Evolutionary conservation across 2,888 invertebrate species (phyloP).

Genomic region (Lasioglossum malachurum): DNA sequence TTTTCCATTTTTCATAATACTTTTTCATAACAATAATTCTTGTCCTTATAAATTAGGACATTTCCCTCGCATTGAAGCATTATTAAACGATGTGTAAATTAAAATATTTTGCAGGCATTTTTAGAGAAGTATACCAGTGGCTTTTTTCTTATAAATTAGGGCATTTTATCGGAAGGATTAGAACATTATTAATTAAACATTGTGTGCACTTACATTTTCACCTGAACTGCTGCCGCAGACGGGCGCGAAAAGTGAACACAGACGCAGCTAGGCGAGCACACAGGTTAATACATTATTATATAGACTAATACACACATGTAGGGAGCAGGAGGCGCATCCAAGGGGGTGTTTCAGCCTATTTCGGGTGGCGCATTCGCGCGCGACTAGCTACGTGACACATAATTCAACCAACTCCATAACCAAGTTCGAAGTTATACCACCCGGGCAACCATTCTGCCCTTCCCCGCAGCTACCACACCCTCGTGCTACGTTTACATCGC

Average conservation of each 20-base stretch:
- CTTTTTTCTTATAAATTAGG: no score
- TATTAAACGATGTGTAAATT: no score
- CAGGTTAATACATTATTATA: conserved; percentile 22
- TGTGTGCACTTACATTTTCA: background rate
- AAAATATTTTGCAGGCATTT: no score
- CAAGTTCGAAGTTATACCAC: conserved; percentile 77
- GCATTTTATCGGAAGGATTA: no score
- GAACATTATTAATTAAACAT: no score
- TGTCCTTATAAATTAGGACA: no score
- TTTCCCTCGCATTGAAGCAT: no score
- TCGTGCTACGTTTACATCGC: conserved; percentile 42
- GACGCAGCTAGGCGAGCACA: background rate
- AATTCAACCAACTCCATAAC: conserved; percentile 80
- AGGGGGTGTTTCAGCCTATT: conserved; percentile 65
- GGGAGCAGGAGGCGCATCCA: conserved; percentile 28
- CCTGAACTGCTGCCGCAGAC: background rate
- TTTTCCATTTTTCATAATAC: no score
- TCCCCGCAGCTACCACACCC: conserved; percentile 19
- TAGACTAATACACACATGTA: conserved; percentile 20
- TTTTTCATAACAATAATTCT: no score
- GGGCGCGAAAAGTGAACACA: background rate
- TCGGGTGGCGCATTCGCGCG: conserved; percentile 69
- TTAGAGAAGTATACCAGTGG: no score
- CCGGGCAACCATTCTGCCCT: conserved; percentile 42
- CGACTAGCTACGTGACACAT: conserved; percentile 76